These are phyloP conservation scores for Glossophaga mutica DNA, from an alignment of 2,797 vertebrate species.

Conservation along the genomic window DNA sequence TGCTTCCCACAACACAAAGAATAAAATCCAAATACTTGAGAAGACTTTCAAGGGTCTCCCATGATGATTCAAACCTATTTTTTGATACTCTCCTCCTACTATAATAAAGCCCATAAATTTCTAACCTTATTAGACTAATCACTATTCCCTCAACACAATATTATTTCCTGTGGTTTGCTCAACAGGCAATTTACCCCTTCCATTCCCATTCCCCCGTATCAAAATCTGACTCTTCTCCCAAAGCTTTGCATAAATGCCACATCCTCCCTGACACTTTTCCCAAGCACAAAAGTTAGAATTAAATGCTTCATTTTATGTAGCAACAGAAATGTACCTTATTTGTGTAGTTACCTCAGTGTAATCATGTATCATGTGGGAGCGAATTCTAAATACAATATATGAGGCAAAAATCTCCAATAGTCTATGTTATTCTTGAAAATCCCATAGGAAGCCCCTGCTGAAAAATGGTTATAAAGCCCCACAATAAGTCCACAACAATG, in stretches of 20 bases:
- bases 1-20: neutral
- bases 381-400: neutral
- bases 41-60: neutral
- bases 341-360: neutral
- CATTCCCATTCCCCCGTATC: neutral
- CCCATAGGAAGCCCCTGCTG: neutral
- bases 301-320: neutral
- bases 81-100: neutral
- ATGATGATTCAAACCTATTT: neutral
- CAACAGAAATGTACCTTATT: neutral
- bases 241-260: conserved; percentile 7
- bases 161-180: neutral
- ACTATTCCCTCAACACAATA: neutral
- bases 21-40: neutral
- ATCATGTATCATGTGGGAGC: neutral
- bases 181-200: neutral
- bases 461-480: neutral
- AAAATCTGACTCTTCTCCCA: neutral
- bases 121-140: neutral
- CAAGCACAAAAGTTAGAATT: neutral
- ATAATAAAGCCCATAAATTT: neutral
- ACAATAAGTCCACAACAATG: neutral
- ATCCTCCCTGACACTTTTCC: neutral
- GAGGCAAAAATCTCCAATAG: neutral
- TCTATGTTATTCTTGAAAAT: conserved; percentile 12